phyloP scores from a whole-genome alignment of 2,888 invertebrate genomes.

The Dryobota labecula region DNA sequence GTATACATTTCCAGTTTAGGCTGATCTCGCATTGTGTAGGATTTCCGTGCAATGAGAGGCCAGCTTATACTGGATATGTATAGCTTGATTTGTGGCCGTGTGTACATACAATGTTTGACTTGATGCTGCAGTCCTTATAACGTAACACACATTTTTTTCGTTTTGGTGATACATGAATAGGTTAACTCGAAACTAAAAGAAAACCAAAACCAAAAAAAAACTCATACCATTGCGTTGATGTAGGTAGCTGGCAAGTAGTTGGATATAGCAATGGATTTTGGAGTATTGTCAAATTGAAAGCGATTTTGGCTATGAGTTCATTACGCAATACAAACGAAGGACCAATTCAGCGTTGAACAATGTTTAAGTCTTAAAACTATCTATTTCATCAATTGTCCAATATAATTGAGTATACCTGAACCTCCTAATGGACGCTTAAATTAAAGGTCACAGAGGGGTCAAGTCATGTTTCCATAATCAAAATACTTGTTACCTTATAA shows the following conservation, averaged over 20 bases:
- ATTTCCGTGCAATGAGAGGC: too few relatives aligned
- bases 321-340: neutral
- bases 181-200: too few relatives aligned
- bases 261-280: neutral
- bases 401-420: constrained; percentile 13
- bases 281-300: neutral
- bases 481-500: neutral
- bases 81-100: too few relatives aligned
- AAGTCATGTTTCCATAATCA: constrained; percentile 1
- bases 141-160: too few relatives aligned
- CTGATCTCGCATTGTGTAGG: too few relatives aligned
- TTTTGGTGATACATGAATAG: too few relatives aligned
- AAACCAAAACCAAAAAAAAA: too few relatives aligned
- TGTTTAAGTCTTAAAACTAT: neutral
- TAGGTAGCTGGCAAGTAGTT: neutral
- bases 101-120: too few relatives aligned
- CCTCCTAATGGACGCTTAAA: constrained; percentile 8
- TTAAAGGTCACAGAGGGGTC: constrained; percentile 7
- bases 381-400: constrained; percentile 1
- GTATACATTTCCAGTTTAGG: too few relatives aligned
- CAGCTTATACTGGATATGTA: too few relatives aligned
- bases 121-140: too few relatives aligned
- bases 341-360: neutral
- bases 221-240: too few relatives aligned
- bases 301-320: neutral